Base-by-base conservation (phyloP, 1,140 invertebrate species). In the Drosophila chauvacae region DNA sequence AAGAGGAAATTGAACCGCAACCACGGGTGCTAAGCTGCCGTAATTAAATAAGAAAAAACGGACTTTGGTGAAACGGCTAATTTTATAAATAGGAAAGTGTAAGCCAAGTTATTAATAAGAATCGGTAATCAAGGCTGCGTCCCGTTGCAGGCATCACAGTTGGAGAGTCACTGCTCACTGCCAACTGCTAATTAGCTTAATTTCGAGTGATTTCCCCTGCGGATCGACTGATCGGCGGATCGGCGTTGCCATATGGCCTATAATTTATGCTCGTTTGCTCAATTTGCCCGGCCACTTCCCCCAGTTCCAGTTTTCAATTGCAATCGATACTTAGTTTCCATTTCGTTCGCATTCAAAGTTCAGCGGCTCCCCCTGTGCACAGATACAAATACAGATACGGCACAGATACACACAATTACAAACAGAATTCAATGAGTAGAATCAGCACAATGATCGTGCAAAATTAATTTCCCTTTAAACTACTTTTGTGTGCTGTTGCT, bases 371-470 rank as follows among this genome's bases (percentile, higher is more conserved):
- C 59, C 55, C 72, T 48, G 11, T 11, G 23, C 14, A 63, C 45
- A 58, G 23, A 53, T 41, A 42, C 30, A 50, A 6, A 62, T 30
- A n/a, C 47, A 62, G 16, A 51, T 39, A 37, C 30, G 16, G 66
- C 26, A 63, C 39, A 44, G 51, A 57, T 26, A 63, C 18, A 39
- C 44, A 41, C 58, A 60, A 47, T 56, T 81, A 51, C 59, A 76
- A 61, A 66, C 41, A 53, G 33, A 84, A 73, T 69, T 77, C 62
- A 84, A 77, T 80, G 77, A 80, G 68, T 80, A 72, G 68, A 85
- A 78, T 81, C 74, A 84, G 81, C 77, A 77, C 82, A 85, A 84
- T 85, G 81, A 85, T 85, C 82, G 69, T 65, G 74, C 82, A 85
- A 86, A 85, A 75, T 84, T 69, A 80, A 80, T 74, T 80, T 70